Base-by-base conservation (phyloP, 2,113 vertebrate species). In the Neodontobutis hainanensis region DNA sequence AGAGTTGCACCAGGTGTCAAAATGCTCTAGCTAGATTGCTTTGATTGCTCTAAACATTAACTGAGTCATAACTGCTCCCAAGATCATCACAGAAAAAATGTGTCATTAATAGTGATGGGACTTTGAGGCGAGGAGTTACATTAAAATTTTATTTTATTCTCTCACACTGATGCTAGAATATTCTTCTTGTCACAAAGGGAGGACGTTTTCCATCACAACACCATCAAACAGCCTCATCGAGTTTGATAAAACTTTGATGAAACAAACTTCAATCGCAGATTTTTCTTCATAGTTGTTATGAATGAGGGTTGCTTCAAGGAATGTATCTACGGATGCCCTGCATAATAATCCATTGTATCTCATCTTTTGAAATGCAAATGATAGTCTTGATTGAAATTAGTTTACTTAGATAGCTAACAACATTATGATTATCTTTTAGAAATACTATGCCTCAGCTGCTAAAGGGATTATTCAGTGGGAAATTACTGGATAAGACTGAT, bases 181-280 rank as follows among this genome's bases (percentile, higher is more conserved):
- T 75, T 77, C 65, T 75, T 77, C 65, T 57, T 35, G 61, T 80
- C 73, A 75, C 62, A 63, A 6, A 86, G 64, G 19, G 5, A 61
- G 68, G 62, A 70, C 65, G 50, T 32, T 80, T 80, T 49, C 67
- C 67, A 70, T 85, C 76, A 77, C 71, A 78, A 36, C 53, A 70
- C 48, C 70, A 64, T 87, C 76, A 83, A 71, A 87, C 57, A 16
- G 47, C 44, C 58, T 84, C 70, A 72, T 81, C 74, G n/a, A 49
- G 64, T 85, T 80, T 78, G 50, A 83, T 87, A 60, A 84, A 87
- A 83, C 73, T 80, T 85, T 84, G 72, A 85, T 84, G 63, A 73
- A 69, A 79, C 51, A 5, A 74, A 78, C 61, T 77, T 65, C 27
- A 71, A 15, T 32, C 9, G 70, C 16, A 61, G 59, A 40, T 5